Conservation (phyloP, 2,113 vertebrate genomes). For the Tretioscincus oriximinensis region DNA sequence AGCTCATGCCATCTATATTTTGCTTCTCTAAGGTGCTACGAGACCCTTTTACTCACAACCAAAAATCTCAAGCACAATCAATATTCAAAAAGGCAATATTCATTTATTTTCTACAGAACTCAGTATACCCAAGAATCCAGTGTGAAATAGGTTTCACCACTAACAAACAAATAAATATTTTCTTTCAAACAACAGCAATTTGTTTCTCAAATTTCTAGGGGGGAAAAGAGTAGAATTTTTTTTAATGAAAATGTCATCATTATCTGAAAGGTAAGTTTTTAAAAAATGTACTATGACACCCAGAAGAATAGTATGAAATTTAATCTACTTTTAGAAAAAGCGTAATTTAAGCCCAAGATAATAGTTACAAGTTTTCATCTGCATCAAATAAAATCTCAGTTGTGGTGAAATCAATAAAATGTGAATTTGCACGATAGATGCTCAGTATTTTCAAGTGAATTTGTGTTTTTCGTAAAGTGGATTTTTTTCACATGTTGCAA, state of each 20-base stretch:
- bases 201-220: neutral
- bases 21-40: too few species aligned
- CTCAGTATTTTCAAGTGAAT: too few species aligned
- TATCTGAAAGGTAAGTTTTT: neutral
- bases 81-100: neutral
- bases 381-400: too few species aligned
- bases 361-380: too few species aligned
- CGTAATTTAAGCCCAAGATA: too few species aligned
- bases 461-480: too few species aligned
- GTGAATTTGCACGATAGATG: too few species aligned
- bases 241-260: neutral
- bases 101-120: conserved; percentile 3
- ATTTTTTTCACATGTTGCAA: too few species aligned
- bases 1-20: too few species aligned
- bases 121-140: neutral
- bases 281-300: neutral
- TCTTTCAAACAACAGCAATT: neutral
- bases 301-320: conserved; percentile 1
- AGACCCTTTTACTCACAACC: too few species aligned
- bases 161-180: neutral
- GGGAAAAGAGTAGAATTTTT: neutral
- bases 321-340: neutral
- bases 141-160: neutral
- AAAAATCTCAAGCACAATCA: neutral
- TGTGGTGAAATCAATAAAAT: too few species aligned